Percentiles rank a stretch among this genome's conserved stretches.
These are phyloP conservation scores for Eupithecia subfuscata DNA, from an alignment of 2,888 invertebrate genomes.

Conservation along the genomic window DNA sequence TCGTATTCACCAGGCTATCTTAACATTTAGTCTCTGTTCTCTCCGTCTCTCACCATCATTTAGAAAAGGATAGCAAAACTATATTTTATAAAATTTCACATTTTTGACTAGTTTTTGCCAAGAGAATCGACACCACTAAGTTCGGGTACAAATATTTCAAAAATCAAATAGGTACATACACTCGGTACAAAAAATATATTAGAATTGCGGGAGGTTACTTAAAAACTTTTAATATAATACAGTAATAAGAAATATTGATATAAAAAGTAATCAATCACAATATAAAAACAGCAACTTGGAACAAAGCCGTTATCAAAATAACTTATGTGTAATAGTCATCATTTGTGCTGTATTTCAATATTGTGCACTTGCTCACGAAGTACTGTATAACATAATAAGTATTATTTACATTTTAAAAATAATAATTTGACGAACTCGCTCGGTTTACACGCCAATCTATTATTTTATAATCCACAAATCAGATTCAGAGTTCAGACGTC, in stretches of 20 bases:
- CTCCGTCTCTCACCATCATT: conserved; percentile 1
- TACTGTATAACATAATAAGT: neutral
- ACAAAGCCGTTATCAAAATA: conserved; percentile 28
- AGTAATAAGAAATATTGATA: conserved; percentile 35
- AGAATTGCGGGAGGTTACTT: conserved; percentile 18
- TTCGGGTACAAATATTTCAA: conserved; percentile 29
- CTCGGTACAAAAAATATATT: conserved; percentile 39
- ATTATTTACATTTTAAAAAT: neutral
- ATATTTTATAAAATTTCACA: conserved; percentile 4
- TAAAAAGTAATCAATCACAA: conserved; percentile 39
- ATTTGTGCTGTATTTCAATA: conserved; percentile 26
- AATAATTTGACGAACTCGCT: neutral
- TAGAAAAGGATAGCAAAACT: conserved; percentile 2
- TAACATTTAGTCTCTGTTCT: neutral
- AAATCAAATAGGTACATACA: conserved; percentile 24
- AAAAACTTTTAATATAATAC: conserved; percentile 30
- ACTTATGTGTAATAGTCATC: conserved; percentile 16
- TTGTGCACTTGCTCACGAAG: conserved; percentile 30
- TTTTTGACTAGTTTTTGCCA: neutral
- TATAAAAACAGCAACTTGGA: conserved; percentile 33
- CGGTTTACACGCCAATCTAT: no score
- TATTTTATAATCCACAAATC: neutral
- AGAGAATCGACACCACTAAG: neutral
- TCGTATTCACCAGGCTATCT: neutral
- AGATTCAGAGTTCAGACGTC: neutral